phyloP scores from a whole-genome alignment of 2,113 vertebrate genomes.

The Galbula dea region DNA sequence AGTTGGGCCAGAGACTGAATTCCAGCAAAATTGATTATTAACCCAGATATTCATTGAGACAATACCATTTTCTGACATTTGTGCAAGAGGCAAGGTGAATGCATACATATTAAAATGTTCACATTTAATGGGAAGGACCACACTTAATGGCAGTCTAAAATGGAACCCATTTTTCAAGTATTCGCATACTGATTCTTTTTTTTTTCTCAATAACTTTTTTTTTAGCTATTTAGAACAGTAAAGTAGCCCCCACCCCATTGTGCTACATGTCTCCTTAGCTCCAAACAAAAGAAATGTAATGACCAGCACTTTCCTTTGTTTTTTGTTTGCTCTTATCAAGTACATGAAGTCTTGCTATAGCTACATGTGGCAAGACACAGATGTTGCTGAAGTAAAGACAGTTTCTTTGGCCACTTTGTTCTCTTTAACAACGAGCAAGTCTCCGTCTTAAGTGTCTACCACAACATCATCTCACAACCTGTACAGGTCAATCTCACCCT shows the following conservation, averaged over 20 bases:
- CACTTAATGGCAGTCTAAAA: conserved; percentile 86
- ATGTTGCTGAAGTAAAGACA: conserved; percentile 78
- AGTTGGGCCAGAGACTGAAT: conserved; percentile 76
- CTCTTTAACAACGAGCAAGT: conserved; percentile 72
- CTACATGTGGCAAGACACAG: conserved; percentile 70
- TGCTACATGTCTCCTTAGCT: conserved; percentile 72
- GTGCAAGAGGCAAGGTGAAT: conserved; percentile 86
- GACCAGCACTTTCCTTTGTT: conserved; percentile 81
- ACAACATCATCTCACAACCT: conserved; percentile 51
- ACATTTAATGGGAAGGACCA: conserved; percentile 96
- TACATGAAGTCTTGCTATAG: conserved; percentile 52
- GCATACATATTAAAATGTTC: conserved; percentile 86
- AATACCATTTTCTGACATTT: conserved; percentile 78
- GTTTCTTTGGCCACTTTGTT: conserved; percentile 89
- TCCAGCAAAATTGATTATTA: conserved; percentile 77
- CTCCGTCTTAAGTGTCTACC: conserved; percentile 67
- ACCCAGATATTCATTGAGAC: conserved; percentile 70
- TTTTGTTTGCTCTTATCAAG: conserved; percentile 46
- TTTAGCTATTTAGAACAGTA: conserved; percentile 58
- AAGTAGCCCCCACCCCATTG: conserved; percentile 63
- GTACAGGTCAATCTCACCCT: conserved; percentile 52
- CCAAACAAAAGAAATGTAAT: conserved; percentile 79
- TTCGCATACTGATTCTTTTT: conserved; percentile 75
- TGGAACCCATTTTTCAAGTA: conserved; percentile 96
- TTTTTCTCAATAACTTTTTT: conserved; percentile 53